A percentile compares a stretch with the other conserved stretches of the same genome.
These are phyloP conservation scores for Dysidea cf. avara DNA, from an alignment of 37 sponge, comb jelly and placozoan genomes.

Conservation along the genomic window DNA sequence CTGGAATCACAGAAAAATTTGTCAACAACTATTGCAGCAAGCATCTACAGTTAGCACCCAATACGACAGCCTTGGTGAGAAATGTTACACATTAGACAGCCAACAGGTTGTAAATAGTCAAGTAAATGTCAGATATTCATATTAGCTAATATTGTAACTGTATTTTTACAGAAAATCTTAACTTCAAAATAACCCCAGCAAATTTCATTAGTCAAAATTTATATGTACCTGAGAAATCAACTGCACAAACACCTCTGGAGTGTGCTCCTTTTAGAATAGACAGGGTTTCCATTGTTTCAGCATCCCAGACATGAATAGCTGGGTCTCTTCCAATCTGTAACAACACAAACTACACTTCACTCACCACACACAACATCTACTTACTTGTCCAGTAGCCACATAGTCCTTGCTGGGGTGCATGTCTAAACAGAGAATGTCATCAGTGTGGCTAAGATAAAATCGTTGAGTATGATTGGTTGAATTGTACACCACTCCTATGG, in stretches of 20 bases:
- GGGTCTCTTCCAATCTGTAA: slow-evolving; percentile 84
- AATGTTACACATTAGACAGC: too few species aligned
- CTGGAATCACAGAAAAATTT: too few species aligned
- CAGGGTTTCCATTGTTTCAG: slow-evolving; percentile 68
- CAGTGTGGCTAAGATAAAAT: slow-evolving; percentile 88
- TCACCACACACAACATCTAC: not conserved
- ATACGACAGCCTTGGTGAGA: too few species aligned
- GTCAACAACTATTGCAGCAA: too few species aligned
- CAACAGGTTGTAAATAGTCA: too few species aligned
- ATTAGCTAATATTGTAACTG: too few species aligned
- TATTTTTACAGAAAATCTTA: too few species aligned
- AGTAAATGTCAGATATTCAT: too few species aligned
- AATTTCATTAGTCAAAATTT: not conserved
- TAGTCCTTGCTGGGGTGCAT: slow-evolving; percentile 76
- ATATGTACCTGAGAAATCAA: slow-evolving; percentile 82
- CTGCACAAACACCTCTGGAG: slow-evolving; percentile 80
- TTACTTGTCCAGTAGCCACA: slow-evolving; percentile 58
- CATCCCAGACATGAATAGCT: slow-evolving; percentile 91
- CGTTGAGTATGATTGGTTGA: slow-evolving; percentile 73
- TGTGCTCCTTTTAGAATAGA: slow-evolving; percentile 92
- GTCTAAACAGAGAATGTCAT: slow-evolving; percentile 95
- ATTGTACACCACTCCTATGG: slow-evolving; percentile 92
- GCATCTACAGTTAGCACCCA: too few species aligned
- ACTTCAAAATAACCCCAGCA: too few species aligned
- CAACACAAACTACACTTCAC: slow-evolving; percentile 27